Evolutionary conservation across 2,888 invertebrate genomes (phyloP).

Genomic region (Noctua pronuba): DNA sequence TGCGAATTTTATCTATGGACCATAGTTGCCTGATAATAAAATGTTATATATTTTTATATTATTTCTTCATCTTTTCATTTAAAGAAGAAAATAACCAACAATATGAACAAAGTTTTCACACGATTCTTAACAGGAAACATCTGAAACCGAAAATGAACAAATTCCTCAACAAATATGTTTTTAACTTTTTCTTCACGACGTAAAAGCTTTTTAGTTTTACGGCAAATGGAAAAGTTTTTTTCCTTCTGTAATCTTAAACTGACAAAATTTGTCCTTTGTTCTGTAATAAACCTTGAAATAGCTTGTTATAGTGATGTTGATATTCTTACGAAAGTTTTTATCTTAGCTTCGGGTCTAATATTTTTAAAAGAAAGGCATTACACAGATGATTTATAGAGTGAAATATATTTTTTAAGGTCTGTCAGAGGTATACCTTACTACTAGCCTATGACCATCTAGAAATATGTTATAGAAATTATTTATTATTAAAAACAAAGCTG

Average conservation of each 20-base stretch:
- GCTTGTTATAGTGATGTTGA: background rate
- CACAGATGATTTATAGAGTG: background rate
- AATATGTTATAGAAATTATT: background rate
- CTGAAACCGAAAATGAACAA: background rate
- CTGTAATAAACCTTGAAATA: background rate
- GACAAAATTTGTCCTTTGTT: background rate
- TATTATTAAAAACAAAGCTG: too few relatives aligned
- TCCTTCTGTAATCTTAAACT: background rate
- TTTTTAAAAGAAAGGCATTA: background rate
- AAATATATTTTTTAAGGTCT: background rate
- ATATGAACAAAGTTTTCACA: background rate
- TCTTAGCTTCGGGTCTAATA: background rate
- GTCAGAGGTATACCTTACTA: background rate
- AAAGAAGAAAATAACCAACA: background rate
- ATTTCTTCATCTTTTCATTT: background rate
- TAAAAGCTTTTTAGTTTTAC: slow-evolving; percentile 4
- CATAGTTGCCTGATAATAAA: too few relatives aligned
- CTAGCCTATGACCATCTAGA: background rate
- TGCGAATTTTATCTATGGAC: too few relatives aligned
- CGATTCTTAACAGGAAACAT: background rate
- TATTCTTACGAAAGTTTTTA: background rate
- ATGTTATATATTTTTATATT: background rate
- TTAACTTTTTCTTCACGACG: background rate
- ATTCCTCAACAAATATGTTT: background rate
- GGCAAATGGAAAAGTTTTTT: background rate